Base-by-base conservation (phyloP, 2,797 vertebrate species). In the Loris lydekkerianus region DNA sequence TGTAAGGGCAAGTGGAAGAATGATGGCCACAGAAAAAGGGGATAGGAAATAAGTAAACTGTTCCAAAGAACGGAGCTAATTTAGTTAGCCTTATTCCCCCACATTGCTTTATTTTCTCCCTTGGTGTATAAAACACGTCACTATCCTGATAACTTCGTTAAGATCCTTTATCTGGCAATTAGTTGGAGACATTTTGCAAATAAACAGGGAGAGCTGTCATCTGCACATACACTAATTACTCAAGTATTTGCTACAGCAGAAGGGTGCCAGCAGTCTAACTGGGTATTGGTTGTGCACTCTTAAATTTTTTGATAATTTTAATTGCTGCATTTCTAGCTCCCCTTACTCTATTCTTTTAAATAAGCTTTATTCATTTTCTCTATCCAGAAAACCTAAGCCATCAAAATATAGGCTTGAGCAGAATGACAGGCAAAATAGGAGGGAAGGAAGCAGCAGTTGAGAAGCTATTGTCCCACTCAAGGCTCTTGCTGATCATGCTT, bases 201-300 rank as follows among this genome's bases (percentile, higher is more conserved):
- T n/a, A 31, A 70, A 15, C 80, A 67, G 63, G 29, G 53, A 70
- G 11, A 97, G 31, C 61, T 73, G 8, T 95, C 96, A 89, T 80
- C 70, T 63, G 53, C 15, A 93, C 80, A 10, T 31, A 53, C 80
- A 73, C 85, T 96, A 91, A 97, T 96, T 96, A 76, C 82, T 96
- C 76, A 63, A 46, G 49, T 61, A 61, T 84, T 87, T 87, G 29
- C 78, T 60, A 20, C 11, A 63, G 23, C 77, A 86, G 67, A 81
- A 60, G 77, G 82, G 60, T n/a, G 40, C 67, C 34, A n/a, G 21
- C 0, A 27, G 70, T 15, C 69, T 93, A 95, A 93, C 29, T 93
- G 80, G 46, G 17, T 40, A 46, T 76, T 93, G 29, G 4, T 87
- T 95, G 91, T 67, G 25, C 17, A 89, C 10, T 17, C 4, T 96